Conservation (phyloP, 2,797 vertebrate genomes). For the Natrix natrix region DNA sequence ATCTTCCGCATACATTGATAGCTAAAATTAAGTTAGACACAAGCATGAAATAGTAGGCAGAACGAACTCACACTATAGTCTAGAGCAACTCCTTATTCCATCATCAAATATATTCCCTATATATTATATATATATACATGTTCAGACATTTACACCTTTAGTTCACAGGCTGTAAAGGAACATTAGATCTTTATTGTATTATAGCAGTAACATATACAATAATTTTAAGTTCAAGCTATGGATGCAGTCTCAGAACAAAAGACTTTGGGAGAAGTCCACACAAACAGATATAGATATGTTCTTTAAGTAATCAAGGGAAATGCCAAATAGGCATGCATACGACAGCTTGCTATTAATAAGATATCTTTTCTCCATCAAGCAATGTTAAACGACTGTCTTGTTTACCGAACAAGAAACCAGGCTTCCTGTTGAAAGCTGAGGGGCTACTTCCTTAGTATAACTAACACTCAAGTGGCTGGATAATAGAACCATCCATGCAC, state of each 20-base stretch:
- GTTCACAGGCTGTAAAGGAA: neutral
- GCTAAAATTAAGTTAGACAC: neutral
- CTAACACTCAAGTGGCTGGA: neutral
- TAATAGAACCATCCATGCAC: neutral
- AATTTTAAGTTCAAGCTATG: neutral
- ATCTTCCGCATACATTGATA: neutral
- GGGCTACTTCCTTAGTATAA: neutral
- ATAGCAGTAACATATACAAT: neutral
- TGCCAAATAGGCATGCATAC: neutral
- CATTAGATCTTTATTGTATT: neutral
- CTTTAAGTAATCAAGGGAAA: neutral
- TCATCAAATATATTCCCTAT: neutral
- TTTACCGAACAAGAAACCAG: neutral
- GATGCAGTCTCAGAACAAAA: neutral
- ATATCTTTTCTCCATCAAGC: neutral
- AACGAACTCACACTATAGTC: neutral
- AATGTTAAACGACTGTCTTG: neutral
- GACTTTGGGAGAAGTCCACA: neutral
- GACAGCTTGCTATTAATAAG: neutral
- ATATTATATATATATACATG: too few species aligned
- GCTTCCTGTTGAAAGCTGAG: neutral
- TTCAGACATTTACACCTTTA: neutral
- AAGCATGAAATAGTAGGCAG: neutral
- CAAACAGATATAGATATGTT: neutral
- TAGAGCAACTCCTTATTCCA: neutral